Evolutionary conservation across 2,797 vertebrate species (phyloP), one percentile per base, ranked within the genome.

Genomic region (Menidia menidia): DNA sequence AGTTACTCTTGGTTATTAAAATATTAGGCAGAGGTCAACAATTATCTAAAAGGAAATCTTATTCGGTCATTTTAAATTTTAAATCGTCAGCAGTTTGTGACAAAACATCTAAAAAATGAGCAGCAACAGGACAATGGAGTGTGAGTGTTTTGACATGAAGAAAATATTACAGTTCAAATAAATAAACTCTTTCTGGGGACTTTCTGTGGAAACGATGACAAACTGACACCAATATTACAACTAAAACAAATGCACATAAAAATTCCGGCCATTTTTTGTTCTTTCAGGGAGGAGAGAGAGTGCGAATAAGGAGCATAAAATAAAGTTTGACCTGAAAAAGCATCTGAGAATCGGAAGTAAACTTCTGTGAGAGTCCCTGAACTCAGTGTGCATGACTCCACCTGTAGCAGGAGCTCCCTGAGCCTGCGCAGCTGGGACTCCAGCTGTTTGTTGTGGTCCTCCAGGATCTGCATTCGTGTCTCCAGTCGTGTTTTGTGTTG

Each of bases 401-500:
- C 98, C 96, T 99, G 98, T 73, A 99, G 90, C 61, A 99, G 94
- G 50, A 99, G 93, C 87, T 98, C 97, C 81, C 97, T 93, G 83
- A 99, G 94, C 77, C 98, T 92, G 73, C 92, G 94, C 63, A 99
- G 92, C 90, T 99, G 98, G 0, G 98, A 98, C 85, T 99, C 98
- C 42, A 99, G 92, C 87, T 99, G 97, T 82, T 97, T 99, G 92
- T 99, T 99, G 93, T 99, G 98, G 80, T 98, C 97, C 85, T 99
- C 98, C 73, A 99, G 92, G 87, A 99, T 99, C 94, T 98, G 97
- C 98, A 99, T 99, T 6, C 98, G 96, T 0, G 97, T 98, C 90
- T 99, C 98, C 82, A 99, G 93, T 15, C 97, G 96, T 41, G 95
- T 97, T 90, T 99, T 99, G 93, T 99, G 98, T 78, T 99, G 98